phyloP scores from a whole-genome alignment of 1,140 invertebrate genomes.

The Papilio glaucus region DNA sequence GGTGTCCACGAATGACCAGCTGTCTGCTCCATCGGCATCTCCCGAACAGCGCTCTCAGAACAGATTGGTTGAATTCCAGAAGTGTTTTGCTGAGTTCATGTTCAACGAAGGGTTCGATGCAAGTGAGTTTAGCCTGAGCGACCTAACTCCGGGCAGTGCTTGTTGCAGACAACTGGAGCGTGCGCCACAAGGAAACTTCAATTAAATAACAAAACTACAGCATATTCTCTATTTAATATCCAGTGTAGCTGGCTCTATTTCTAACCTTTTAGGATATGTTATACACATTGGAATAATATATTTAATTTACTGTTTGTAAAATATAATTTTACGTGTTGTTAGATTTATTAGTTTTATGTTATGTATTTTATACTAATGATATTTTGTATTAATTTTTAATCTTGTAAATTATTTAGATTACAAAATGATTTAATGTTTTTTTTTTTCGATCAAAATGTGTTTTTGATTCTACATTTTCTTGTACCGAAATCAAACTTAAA shows the following conservation, averaged over 20 bases:
- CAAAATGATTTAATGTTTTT: background rate
- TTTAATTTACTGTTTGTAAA: conserved; percentile 2
- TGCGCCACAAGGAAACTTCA: background rate
- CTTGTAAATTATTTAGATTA: conserved; percentile 7
- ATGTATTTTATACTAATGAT: background rate
- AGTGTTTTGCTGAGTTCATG: conserved; percentile 3
- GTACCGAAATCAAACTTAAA: background rate
- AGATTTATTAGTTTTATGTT: conserved; percentile 6
- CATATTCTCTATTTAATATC: background rate
- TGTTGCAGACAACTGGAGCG: background rate
- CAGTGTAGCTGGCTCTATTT: background rate
- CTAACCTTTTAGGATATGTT: background rate
- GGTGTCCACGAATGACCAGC: background rate
- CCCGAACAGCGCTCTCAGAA: background rate
- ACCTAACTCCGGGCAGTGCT: conserved; percentile 4
- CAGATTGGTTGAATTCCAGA: background rate
- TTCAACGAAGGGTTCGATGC: background rate
- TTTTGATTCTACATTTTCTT: conserved; percentile 2
- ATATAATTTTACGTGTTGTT: conserved; percentile 14
- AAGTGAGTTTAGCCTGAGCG: background rate
- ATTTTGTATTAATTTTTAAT: conserved; percentile 18
- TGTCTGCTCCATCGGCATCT: background rate
- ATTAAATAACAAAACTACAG: background rate
- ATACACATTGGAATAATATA: background rate
- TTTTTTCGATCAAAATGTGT: conserved; percentile 8